A percentile compares a stretch with the other conserved stretches of the same genome.
phyloP scores from a whole-genome alignment of 2,113 vertebrate genomes.

The Pseudonaja textilis region DNA sequence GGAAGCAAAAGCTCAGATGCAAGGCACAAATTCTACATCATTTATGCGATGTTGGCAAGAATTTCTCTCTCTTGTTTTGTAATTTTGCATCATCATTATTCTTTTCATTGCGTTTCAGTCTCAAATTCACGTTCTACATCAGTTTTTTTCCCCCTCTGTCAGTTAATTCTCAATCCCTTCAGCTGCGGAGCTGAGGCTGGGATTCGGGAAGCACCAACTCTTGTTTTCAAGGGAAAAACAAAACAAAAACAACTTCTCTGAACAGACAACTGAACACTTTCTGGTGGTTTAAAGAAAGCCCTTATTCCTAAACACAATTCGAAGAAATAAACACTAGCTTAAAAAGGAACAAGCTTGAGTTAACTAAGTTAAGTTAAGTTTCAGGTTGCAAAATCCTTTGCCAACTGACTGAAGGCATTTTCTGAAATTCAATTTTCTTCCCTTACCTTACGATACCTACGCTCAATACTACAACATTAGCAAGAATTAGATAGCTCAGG shows the following conservation, averaged over 20 bases:
- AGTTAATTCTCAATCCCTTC: conserved; percentile 33
- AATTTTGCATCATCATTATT: conserved; percentile 33
- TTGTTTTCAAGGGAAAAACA: background rate
- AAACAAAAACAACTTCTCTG: conserved; percentile 27
- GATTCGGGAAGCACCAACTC: conserved; percentile 23
- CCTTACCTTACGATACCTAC: background rate
- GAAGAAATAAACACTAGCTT: background rate
- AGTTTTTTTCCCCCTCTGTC: conserved; percentile 37
- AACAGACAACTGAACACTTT: conserved; percentile 34
- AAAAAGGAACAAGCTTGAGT: conserved; percentile 47
- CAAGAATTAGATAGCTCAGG: conserved; percentile 47
- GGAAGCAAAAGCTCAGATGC: conserved; percentile 12
- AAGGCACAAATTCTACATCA: conserved; percentile 50
- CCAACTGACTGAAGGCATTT: conserved; percentile 26
- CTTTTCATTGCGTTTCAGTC: conserved; percentile 33
- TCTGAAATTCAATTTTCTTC: conserved; percentile 7
- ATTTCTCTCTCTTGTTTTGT: conserved; percentile 15
- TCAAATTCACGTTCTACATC: conserved; percentile 45
- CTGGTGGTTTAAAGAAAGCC: background rate
- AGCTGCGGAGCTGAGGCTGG: conserved; percentile 20
- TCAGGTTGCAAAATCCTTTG: conserved; percentile 32
- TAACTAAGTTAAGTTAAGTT: conserved; percentile 64
- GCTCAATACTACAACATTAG: conserved; percentile 32
- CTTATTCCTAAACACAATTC: conserved; percentile 13
- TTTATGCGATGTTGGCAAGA: conserved; percentile 43